Conservation (phyloP, 2,797 vertebrate species). For the Balearica regulorum region DNA sequence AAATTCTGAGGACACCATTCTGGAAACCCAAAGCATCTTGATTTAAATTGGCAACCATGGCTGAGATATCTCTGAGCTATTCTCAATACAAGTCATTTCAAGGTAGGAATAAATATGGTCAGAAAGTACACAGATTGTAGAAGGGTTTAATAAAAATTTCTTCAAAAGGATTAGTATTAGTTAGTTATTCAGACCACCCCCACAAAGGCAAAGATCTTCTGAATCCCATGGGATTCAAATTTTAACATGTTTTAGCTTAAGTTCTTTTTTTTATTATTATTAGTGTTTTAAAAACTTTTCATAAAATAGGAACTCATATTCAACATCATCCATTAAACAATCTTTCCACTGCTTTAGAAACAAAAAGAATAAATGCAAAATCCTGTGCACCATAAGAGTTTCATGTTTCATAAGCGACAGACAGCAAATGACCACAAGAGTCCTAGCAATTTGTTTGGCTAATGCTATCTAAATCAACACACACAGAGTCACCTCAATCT, state of each 20-base stretch:
- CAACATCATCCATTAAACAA: neutral
- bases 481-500: neutral
- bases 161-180: neutral
- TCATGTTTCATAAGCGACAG: neutral
- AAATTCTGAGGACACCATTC: neutral
- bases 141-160: neutral
- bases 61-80: neutral
- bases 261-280: neutral
- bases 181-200: neutral
- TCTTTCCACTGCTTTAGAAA: neutral
- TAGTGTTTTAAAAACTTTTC: neutral
- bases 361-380: neutral
- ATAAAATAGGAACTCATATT: neutral
- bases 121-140: neutral
- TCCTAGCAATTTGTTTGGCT: neutral
- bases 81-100: neutral
- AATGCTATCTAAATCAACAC: neutral
- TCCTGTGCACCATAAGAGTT: neutral
- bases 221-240: neutral
- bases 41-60: neutral
- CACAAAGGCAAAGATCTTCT: neutral
- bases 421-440: neutral
- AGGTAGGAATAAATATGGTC: neutral
- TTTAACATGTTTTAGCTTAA: neutral
- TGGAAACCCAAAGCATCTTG: neutral